Percentiles rank a stretch among this genome's conserved stretches.
phyloP scores from a whole-genome alignment of 2,113 vertebrate species.

The Mustelus asterias region DNA sequence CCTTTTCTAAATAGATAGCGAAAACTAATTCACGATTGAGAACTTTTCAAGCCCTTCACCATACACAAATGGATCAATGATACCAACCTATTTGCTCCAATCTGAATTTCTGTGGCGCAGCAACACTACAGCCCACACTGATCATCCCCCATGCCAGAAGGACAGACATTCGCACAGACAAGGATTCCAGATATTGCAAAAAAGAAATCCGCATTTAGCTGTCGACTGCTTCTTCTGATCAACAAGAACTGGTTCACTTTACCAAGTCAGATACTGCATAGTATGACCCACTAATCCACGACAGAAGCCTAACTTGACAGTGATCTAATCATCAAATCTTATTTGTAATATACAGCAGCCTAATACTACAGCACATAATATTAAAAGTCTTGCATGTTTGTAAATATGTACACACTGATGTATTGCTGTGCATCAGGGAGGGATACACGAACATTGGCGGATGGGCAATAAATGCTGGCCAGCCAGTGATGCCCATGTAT shows the following conservation, averaged over 20 bases:
- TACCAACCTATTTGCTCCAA: conserved; percentile 67
- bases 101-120: conserved; percentile 57
- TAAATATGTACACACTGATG: not conserved
- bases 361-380: not conserved
- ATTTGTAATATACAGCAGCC: not conserved
- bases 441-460: not conserved
- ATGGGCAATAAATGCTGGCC: not conserved
- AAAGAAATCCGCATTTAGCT: conserved; percentile 45
- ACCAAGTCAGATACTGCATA: conserved; percentile 41
- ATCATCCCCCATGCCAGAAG: conserved; percentile 58
- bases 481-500: not conserved
- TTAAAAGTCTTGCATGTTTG: not conserved
- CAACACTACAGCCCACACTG: conserved; percentile 62
- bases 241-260: conserved; percentile 41
- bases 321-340: not conserved
- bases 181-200: conserved; percentile 39
- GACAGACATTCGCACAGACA: conserved; percentile 50
- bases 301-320: not conserved
- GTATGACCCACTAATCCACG: not conserved
- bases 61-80: not conserved
- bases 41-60: not conserved
- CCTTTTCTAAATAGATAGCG: not conserved
- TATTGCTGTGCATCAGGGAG: not conserved
- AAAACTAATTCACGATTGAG: not conserved
- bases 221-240: conserved; percentile 41